These are phyloP conservation scores for Petrolisthes cinctipes DNA, from an alignment of 2,888 invertebrate species.

Conservation along the genomic window DNA sequence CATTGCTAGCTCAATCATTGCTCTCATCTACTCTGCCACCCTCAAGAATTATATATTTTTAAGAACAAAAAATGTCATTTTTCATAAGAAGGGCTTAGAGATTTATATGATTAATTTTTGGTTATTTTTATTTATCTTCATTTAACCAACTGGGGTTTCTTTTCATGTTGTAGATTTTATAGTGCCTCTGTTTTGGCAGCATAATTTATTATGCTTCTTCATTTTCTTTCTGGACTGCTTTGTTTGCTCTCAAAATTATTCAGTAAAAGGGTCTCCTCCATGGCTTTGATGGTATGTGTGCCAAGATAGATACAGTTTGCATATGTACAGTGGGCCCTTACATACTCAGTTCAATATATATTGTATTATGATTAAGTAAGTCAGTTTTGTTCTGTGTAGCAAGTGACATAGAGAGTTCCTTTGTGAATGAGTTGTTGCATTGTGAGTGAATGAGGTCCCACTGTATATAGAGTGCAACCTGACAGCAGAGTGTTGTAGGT, in stretches of 20 bases:
- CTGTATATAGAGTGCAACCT: slow-evolving; percentile 47
- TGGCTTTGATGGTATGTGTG: slow-evolving; percentile 36
- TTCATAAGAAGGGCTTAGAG: no score
- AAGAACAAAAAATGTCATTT: no score
- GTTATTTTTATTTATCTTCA: neutral
- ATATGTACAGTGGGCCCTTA: slow-evolving; percentile 43
- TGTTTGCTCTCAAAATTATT: slow-evolving; percentile 24
- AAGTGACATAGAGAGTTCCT: neutral
- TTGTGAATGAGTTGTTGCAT: neutral
- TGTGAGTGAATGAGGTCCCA: slow-evolving; percentile 38
- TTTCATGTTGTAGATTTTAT: neutral
- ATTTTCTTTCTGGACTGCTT: slow-evolving; percentile 12
- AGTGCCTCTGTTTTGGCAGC: neutral
- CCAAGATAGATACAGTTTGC: slow-evolving; percentile 1
- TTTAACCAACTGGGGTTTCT: neutral
- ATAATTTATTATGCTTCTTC: neutral
- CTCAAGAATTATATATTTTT: no score
- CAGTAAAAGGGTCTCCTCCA: neutral
- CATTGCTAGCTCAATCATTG: no score
- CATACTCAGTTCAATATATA: neutral
- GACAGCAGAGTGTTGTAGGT: slow-evolving; percentile 63
- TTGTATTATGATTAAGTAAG: neutral
- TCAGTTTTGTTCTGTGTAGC: neutral
- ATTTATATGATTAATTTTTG: no score
- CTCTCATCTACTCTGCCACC: no score